phyloP scores from a whole-genome alignment of 2,797 vertebrate species.

The Cyclopterus lumpus region DNA sequence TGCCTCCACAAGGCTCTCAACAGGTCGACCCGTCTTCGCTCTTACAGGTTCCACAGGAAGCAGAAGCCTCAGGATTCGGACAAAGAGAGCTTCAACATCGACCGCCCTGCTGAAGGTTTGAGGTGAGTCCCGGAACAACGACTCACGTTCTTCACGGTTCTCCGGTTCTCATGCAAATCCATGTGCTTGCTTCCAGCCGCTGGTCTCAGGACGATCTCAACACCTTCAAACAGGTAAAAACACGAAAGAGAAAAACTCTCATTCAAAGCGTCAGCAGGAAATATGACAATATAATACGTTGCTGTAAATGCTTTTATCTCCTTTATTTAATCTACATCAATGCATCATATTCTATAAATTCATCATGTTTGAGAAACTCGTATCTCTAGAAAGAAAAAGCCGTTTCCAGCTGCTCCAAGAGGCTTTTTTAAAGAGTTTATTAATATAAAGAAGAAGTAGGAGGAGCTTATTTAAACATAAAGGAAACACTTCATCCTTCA shows the following conservation, averaged over 20 bases:
- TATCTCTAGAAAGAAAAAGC: background rate
- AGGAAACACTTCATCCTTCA: no score
- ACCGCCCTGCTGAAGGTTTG: accelerated
- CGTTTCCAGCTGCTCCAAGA: background rate
- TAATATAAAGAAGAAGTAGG: no score
- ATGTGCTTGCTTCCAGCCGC: constrained; percentile 26
- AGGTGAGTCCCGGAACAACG: constrained; percentile 39
- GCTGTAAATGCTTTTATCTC: no score
- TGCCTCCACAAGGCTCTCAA: no score
- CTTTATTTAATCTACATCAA: no score
- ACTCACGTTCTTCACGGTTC: background rate
- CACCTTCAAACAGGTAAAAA: constrained; percentile 7
- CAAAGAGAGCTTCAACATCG: constrained; percentile 25
- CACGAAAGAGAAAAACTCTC: no score
- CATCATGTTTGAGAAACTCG: no score
- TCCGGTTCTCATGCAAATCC: background rate
- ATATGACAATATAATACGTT: no score
- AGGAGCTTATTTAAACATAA: no score
- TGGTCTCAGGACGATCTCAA: accelerated
- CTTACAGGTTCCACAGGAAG: constrained; percentile 55
- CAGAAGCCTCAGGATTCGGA: constrained; percentile 20
- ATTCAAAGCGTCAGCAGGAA: no score
- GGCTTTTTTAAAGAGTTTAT: background rate
- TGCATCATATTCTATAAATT: no score
- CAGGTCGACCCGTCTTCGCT: background rate